These are phyloP conservation scores for Athene noctua DNA, from an alignment of 2,113 vertebrate species.

Conservation along the genomic window DNA sequence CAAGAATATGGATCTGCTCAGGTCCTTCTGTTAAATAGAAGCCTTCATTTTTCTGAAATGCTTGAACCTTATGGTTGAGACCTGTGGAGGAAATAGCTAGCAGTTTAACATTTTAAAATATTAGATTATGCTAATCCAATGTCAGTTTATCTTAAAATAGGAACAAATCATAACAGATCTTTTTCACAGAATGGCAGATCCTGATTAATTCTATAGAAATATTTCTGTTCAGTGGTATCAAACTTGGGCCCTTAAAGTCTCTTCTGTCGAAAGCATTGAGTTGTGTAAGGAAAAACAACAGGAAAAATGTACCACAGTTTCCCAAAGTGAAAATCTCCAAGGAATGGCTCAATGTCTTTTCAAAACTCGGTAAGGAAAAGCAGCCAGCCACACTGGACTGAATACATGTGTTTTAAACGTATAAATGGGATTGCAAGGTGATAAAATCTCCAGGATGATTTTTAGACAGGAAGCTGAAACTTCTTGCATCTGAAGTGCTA, in stretches of 20 bases:
- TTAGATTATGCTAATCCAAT: not conserved
- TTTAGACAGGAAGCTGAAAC: conserved; percentile 30
- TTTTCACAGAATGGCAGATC: not conserved
- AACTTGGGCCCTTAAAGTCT: not conserved
- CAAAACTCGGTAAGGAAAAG: not conserved
- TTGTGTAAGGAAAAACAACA: not conserved
- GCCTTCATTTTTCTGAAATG: not conserved
- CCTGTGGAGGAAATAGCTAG: not conserved
- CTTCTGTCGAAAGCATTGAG: not conserved
- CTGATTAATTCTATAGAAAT: not conserved
- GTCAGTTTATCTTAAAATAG: not conserved
- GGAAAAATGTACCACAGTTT: not conserved
- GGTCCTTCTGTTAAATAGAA: not conserved
- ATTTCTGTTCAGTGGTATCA: not conserved
- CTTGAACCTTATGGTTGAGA: not conserved
- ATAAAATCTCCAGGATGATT: conserved; percentile 18
- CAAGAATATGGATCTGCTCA: not conserved
- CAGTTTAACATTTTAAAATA: not conserved
- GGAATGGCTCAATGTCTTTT: not conserved
- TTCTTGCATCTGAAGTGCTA: conserved; percentile 5
- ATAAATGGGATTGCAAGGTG: not conserved
- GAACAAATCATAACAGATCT: not conserved
- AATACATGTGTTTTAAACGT: conserved; percentile 4
- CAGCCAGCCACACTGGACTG: not conserved
- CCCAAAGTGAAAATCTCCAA: not conserved